Evolutionary conservation across 2,888 invertebrate species (phyloP), one percentile per base, ranked within the genome.

Genomic region (Fabriciana adippe): DNA sequence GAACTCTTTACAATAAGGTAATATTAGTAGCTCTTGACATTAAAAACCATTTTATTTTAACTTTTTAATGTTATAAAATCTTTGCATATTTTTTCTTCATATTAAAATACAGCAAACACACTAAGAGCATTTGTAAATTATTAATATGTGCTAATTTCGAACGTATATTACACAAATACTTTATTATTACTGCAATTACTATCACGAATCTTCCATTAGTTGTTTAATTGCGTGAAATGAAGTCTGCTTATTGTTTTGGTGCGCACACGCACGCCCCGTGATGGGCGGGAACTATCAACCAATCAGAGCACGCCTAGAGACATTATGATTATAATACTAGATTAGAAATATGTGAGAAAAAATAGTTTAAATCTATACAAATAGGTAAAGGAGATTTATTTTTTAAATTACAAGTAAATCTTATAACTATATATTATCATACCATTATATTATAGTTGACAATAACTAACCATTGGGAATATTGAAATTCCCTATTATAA

Each of bases 251-350:
- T 86, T 84, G 85, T 80, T 82, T 82, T 79, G 74, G 75, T 74
- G 70, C 67, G 70, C 72, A 55, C 67, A 73, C 75, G 76, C 78
- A 79, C 79, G 76, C 80, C 81, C 79, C 74, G 73, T 78, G 78
- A 76, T 79, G 82, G 84, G 83, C 81, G 87, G 85, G 79, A 77
- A 76, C 75, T 74, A 59, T 45, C 76, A 66, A 59, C 89, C 89
- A 88, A 88, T 89, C 78, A 81, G 73, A 68, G 73, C 59, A 14
- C 55, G 55, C 14, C 60, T 68, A 55, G 59, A 51, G 65, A 67
- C 57, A 67, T 64, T 68, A 68, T 62, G 68, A 35, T 65, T 51
- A 61, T 60, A 66, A 54, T 47, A 60, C 60, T 66, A 66, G 66
- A 55, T 66, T 61, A 66, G 60, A 66, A 66, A 54, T 66, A 35